Evolutionary conservation across 37 sponge, comb jelly and placozoan genomes (phyloP).

Genomic region (Petrosia ficiformis): DNA sequence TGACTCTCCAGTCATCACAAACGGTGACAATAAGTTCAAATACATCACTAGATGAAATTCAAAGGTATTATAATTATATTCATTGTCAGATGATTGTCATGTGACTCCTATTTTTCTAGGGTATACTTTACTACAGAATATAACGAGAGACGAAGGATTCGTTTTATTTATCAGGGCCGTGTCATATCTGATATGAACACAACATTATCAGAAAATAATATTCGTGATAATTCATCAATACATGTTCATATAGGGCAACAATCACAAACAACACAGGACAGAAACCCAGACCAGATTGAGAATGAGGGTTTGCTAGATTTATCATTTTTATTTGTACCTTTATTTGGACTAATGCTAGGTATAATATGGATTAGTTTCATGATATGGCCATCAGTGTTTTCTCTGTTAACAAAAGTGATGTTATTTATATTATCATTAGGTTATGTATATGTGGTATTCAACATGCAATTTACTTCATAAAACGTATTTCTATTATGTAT

Average conservation of each 20-base stretch:
- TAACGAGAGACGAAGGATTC: constrained; percentile 16
- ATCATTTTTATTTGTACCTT: constrained; percentile 49
- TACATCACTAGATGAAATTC: neutral
- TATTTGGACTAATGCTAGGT: constrained; percentile 61
- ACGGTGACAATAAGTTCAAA: neutral
- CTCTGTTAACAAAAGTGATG: constrained; percentile 37
- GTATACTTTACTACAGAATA: constrained; percentile 30
- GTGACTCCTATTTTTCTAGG: constrained; percentile 19
- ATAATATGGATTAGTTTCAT: constrained; percentile 44
- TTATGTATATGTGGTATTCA: too few species aligned
- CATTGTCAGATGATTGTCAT: too few species aligned
- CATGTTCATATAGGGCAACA: constrained; percentile 59
- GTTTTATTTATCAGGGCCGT: constrained; percentile 59
- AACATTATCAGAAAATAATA: constrained; percentile 19
- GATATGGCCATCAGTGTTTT: constrained; percentile 38
- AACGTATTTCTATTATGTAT: neutral
- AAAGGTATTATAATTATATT: too few species aligned
- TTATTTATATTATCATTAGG: constrained; percentile 51
- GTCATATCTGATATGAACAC: constrained; percentile 23
- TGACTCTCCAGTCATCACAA: neutral
- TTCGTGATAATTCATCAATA: constrained; percentile 25
- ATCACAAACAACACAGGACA: neutral
- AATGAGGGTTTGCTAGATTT: constrained; percentile 30
- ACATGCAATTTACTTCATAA: neutral
- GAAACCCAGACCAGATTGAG: neutral